Percentiles rank a stretch among this genome's conserved stretches.
Conservation (phyloP, 2,888 invertebrate species). For the Chesias legatella region DNA sequence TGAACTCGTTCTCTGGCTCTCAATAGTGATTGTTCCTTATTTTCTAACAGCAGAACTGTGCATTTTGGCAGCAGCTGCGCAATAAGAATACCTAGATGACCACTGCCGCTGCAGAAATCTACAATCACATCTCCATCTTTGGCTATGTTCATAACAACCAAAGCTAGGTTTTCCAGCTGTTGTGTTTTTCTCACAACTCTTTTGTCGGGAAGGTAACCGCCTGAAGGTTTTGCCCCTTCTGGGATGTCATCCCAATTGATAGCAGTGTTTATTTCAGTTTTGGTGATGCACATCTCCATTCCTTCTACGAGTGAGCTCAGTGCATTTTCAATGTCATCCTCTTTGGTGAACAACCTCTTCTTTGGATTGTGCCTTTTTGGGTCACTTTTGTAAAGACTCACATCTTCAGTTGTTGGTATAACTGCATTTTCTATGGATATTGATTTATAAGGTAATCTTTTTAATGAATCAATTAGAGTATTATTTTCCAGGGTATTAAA, state of each 20-base stretch:
- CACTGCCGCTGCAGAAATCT: constrained; percentile 97
- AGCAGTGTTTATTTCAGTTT: constrained; percentile 41
- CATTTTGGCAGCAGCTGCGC: constrained; percentile 90
- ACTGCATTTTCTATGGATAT: constrained; percentile 32
- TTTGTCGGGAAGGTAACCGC: constrained; percentile 87
- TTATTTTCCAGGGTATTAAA: constrained; percentile 41
- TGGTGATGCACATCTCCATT: constrained; percentile 60
- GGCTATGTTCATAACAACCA: constrained; percentile 87
- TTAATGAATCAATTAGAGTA: constrained; percentile 30
- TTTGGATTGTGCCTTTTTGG: constrained; percentile 87
- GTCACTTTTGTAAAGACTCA: constrained; percentile 89
- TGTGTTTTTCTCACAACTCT: constrained; percentile 89
- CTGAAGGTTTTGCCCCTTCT: constrained; percentile 86
- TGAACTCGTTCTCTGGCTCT: constrained; percentile 86
- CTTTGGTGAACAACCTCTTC: constrained; percentile 87
- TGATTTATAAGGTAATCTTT: constrained; percentile 18
- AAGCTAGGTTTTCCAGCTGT: constrained; percentile 91
- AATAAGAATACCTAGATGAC: constrained; percentile 93
- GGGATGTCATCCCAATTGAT: constrained; percentile 88
- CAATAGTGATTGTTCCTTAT: constrained; percentile 91
- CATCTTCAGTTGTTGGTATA: constrained; percentile 76
- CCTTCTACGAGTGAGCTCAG: constrained; percentile 62
- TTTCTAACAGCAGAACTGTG: constrained; percentile 91
- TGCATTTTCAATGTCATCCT: constrained; percentile 85
- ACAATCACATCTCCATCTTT: constrained; percentile 86